These are phyloP conservation scores for Branchellion lobata DNA, from an alignment of 2,888 invertebrate species.

Conservation along the genomic window DNA sequence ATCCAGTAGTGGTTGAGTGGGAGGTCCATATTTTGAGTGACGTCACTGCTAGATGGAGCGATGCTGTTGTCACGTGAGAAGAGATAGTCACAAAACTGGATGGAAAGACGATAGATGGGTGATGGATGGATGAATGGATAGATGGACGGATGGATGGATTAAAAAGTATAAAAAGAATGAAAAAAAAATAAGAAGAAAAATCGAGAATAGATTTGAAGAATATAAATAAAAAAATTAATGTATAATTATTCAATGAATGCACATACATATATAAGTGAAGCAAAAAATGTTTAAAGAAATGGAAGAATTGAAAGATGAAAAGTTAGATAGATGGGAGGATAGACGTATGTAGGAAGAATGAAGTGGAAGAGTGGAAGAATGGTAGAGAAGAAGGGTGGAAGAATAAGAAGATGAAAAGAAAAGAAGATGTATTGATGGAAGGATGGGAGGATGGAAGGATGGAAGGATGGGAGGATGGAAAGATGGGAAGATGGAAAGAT, in stretches of 20 bases:
- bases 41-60: constrained; percentile 56
- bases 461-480: not conserved
- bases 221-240: too few species aligned
- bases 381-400: not conserved
- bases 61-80: constrained; percentile 90
- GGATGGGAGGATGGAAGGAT: too few species aligned
- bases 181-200: too few species aligned
- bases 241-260: too few species aligned
- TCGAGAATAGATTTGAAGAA: too few species aligned
- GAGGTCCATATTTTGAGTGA: constrained; percentile 85
- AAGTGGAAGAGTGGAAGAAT: constrained; percentile 69
- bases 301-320: not conserved
- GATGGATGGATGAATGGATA: not conserved
- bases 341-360: constrained; percentile 85
- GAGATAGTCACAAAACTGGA: constrained; percentile 81
- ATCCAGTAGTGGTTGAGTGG: constrained; percentile 92
- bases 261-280: too few species aligned
- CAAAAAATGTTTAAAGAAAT: too few species aligned
- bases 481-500: too few species aligned
- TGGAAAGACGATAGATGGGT: not conserved
- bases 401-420: too few species aligned
- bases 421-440: not conserved
- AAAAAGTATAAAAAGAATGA: not conserved
- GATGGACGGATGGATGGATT: not conserved
- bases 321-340: not conserved